phyloP scores from a whole-genome alignment of 1,140 invertebrate genomes.

The Phthorimaea operculella region DNA sequence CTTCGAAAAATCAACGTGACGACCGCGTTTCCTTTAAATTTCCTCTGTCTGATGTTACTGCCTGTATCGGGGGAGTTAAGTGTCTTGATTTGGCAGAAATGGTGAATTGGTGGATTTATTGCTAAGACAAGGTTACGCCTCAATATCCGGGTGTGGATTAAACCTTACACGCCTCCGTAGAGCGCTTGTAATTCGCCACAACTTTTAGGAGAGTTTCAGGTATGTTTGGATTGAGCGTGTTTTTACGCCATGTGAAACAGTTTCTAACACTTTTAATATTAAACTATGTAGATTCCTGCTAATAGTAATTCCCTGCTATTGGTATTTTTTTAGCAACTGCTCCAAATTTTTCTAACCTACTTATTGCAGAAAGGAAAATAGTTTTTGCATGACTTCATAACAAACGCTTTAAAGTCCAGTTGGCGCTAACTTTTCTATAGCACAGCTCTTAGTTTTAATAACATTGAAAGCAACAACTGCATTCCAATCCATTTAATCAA shows the following conservation, averaged over 20 bases:
- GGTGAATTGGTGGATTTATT: slow-evolving; percentile 17
- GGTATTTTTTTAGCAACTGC: too few relatives aligned
- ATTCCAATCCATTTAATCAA: not conserved
- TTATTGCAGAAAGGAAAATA: too few relatives aligned
- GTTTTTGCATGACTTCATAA: too few relatives aligned
- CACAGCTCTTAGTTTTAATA: not conserved
- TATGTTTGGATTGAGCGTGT: not conserved
- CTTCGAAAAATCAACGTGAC: too few relatives aligned
- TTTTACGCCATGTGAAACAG: not conserved
- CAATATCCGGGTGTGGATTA: slow-evolving; percentile 39
- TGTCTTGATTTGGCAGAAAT: too few relatives aligned
- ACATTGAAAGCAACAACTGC: not conserved
- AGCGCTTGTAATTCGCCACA: not conserved
- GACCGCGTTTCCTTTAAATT: slow-evolving; percentile 18
- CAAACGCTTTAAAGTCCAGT: too few relatives aligned
- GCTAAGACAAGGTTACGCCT: slow-evolving; percentile 29
- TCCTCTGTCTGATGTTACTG: slow-evolving; percentile 19
- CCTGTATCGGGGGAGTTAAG: slow-evolving; percentile 24
- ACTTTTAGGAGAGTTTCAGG: too few relatives aligned
- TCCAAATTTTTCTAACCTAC: too few relatives aligned
- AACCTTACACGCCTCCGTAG: slow-evolving; percentile 17
- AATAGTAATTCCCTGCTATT: too few relatives aligned
- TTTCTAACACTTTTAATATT: too few relatives aligned
- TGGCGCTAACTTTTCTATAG: too few relatives aligned
- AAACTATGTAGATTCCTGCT: too few relatives aligned